These are phyloP conservation scores for Tipula lateralis DNA, from an alignment of 2,888 invertebrate genomes.

Conservation along the genomic window DNA sequence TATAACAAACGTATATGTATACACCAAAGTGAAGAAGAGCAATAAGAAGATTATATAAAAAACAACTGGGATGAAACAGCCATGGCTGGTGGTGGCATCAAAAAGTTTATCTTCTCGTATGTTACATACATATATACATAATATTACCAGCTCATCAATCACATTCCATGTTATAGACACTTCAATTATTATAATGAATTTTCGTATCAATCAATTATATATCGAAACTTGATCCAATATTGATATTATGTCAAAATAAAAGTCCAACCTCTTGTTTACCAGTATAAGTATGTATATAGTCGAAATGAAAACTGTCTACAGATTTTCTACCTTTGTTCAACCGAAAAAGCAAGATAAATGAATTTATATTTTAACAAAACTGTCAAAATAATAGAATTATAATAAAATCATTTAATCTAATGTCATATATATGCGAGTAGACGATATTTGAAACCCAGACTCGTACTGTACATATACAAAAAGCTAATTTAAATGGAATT, in stretches of 20 bases:
- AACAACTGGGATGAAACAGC: neutral
- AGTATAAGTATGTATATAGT: neutral
- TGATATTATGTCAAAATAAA: constrained; percentile 24
- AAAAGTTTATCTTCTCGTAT: neutral
- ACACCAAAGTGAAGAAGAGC: neutral
- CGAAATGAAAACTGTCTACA: neutral
- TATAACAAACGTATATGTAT: neutral
- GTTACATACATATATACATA: neutral
- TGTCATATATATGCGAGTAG: neutral
- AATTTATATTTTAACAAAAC: neutral
- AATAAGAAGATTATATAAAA: neutral
- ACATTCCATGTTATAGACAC: neutral
- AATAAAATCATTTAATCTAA: neutral
- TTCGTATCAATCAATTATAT: neutral
- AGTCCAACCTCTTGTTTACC: neutral
- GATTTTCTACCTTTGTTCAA: neutral
- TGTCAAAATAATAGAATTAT: neutral
- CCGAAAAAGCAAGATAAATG: neutral
- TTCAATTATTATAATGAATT: constrained; percentile 16
- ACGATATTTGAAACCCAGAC: neutral
- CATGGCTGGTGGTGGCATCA: neutral
- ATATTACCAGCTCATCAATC: neutral
- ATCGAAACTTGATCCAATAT: neutral
- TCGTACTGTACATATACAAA: neutral
- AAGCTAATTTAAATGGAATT: neutral